These are phyloP conservation scores for Xanthorhoe designata DNA, from an alignment of 2,888 invertebrate species.

Conservation along the genomic window DNA sequence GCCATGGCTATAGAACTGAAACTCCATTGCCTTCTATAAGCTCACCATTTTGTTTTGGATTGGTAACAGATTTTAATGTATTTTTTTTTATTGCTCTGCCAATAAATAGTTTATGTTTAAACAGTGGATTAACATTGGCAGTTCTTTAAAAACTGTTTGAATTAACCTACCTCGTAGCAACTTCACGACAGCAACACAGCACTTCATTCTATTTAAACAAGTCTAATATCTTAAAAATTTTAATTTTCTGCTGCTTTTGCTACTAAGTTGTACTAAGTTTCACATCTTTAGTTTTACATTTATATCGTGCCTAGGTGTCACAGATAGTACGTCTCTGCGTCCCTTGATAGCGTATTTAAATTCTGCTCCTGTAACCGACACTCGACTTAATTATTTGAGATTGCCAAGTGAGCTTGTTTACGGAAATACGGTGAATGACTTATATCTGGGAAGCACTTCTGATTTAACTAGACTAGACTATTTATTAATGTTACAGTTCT, in stretches of 20 bases:
- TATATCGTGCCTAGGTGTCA: slow-evolving; percentile 10
- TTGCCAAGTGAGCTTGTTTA: slow-evolving; percentile 35
- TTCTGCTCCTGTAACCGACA: slow-evolving; percentile 36
- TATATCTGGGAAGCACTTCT: slow-evolving; percentile 1
- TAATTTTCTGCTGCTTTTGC: too few species aligned
- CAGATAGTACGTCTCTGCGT: slow-evolving; percentile 6
- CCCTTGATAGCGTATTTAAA: slow-evolving; percentile 30
- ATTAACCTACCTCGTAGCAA: too few species aligned
- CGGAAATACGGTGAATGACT: slow-evolving; percentile 19
- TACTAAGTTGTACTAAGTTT: slow-evolving; percentile 6
- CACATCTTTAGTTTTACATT: neutral
- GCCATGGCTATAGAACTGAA: slow-evolving; percentile 1
- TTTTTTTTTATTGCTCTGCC: neutral
- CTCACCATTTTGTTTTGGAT: neutral
- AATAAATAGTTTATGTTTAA: too few species aligned
- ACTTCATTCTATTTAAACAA: too few species aligned
- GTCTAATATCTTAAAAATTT: too few species aligned
- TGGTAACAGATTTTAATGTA: too few species aligned
- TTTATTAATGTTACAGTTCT: too few species aligned
- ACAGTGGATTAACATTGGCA: too few species aligned
- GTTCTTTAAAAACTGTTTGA: too few species aligned
- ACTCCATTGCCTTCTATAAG: neutral
- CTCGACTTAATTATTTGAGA: slow-evolving; percentile 41
- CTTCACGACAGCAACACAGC: too few species aligned
- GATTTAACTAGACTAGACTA: neutral